These are phyloP conservation scores for Anser cygnoides DNA, from an alignment of 2,113 vertebrate species.

Conservation along the genomic window DNA sequence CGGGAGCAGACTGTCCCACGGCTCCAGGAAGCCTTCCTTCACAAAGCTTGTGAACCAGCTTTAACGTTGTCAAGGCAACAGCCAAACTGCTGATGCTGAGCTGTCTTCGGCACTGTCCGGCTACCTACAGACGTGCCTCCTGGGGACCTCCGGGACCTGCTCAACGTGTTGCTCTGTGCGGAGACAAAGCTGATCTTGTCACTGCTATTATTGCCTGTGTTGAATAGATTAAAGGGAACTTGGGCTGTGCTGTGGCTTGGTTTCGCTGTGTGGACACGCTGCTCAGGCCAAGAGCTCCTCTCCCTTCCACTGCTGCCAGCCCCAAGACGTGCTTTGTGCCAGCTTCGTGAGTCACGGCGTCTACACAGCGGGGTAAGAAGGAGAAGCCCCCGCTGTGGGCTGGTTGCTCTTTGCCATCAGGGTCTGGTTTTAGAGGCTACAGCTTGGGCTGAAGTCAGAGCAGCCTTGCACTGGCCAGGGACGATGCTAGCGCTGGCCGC, in stretches of 20 bases:
- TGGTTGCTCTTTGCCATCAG: not conserved
- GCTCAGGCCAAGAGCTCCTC: not conserved
- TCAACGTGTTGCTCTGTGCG: not conserved
- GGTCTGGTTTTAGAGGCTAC: not conserved
- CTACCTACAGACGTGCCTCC: not conserved
- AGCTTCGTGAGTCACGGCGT: not conserved
- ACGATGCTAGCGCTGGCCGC: fast-evolving
- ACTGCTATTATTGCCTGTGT: not conserved
- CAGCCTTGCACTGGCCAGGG: not conserved
- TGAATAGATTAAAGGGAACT: slow-evolving; percentile 13
- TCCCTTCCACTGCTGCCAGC: not conserved
- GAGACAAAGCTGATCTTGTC: not conserved
- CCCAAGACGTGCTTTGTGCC: not conserved
- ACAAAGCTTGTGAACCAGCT: not conserved
- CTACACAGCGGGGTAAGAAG: not conserved
- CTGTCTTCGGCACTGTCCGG: not conserved
- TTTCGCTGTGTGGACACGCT: not conserved
- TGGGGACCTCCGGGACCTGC: slow-evolving; percentile 3
- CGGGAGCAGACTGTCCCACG: not conserved
- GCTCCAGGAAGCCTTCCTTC: not conserved
- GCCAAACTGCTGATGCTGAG: not conserved
- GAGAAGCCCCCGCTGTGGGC: not conserved
- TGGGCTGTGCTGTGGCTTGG: not conserved
- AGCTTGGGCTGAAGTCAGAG: not conserved
- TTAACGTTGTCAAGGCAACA: not conserved